Evolutionary conservation across 2,113 vertebrate genomes (phyloP).

Genomic region (Gasterosteus nipponicus): DNA sequence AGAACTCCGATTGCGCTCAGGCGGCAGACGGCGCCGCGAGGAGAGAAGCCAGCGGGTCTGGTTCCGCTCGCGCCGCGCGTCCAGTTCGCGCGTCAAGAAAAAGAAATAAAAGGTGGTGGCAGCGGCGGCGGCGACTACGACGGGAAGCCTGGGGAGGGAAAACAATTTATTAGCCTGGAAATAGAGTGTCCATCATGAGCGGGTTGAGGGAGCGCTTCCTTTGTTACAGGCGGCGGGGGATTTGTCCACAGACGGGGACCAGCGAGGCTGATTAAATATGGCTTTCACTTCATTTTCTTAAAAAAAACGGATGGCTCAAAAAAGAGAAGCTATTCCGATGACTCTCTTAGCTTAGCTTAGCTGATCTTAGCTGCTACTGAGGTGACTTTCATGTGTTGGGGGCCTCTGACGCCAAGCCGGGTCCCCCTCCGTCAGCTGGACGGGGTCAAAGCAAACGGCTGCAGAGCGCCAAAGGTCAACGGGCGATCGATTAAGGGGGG

Average conservation of each 20-base stretch:
- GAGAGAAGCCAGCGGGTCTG: constrained; percentile 37
- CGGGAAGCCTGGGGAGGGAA: constrained; percentile 33
- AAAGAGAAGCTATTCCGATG: neutral
- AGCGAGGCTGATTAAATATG: constrained; percentile 11
- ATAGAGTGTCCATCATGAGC: constrained; percentile 43
- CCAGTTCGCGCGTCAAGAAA: constrained; percentile 35
- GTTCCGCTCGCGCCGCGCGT: constrained; percentile 26
- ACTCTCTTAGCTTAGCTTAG: no score
- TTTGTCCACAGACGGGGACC: constrained; percentile 32
- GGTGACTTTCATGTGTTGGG: no score
- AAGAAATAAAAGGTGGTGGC: neutral
- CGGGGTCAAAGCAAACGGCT: no score
- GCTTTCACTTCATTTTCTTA: constrained; percentile 31
- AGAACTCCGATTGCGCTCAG: constrained; percentile 9
- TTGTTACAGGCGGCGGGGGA: constrained; percentile 27
- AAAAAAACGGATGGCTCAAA: constrained; percentile 4
- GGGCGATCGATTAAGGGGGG: neutral
- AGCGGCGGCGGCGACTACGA: constrained; percentile 7
- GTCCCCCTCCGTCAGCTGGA: no score
- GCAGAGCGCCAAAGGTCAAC: constrained; percentile 14
- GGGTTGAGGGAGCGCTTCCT: constrained; percentile 19
- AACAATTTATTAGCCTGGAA: constrained; percentile 56
- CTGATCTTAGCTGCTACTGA: no score
- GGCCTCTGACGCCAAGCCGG: no score
- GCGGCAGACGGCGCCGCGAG: constrained; percentile 11